A percentile compares a stretch with the other conserved stretches of the same genome.
These are phyloP conservation scores for Astreopora myriophthalma DNA, from an alignment of 64 coral and sea anemone species.

Conservation along the genomic window DNA sequence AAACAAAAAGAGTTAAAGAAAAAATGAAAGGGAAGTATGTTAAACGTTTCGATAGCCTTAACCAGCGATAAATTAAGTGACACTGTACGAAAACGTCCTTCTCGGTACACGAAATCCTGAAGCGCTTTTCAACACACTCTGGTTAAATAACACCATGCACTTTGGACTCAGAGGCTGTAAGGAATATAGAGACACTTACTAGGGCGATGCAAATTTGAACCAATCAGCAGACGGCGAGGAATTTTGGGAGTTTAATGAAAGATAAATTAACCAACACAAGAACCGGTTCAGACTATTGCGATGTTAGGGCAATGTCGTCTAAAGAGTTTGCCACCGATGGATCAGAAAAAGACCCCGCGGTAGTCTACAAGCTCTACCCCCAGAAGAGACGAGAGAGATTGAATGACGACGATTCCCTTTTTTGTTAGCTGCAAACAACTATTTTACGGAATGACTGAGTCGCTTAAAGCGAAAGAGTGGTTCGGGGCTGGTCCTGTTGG, in stretches of 20 bases:
- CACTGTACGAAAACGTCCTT: slow-evolving; percentile 15
- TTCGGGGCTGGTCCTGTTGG: too few species aligned
- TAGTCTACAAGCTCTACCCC: too few species aligned
- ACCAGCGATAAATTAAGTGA: background rate
- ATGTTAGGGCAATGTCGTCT: background rate
- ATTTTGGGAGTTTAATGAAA: slow-evolving; percentile 44
- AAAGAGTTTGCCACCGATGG: slow-evolving; percentile 67
- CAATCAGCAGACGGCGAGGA: slow-evolving; percentile 20
- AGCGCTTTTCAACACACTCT: background rate
- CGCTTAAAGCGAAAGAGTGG: too few species aligned
- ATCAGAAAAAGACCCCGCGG: too few species aligned
- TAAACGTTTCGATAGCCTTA: background rate
- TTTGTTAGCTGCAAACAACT: too few species aligned
- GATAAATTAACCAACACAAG: slow-evolving; percentile 60
- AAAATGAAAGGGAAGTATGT: background rate
- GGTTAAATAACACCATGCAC: background rate
- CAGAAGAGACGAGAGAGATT: too few species aligned
- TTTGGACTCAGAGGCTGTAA: slow-evolving; percentile 46
- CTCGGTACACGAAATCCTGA: slow-evolving; percentile 23
- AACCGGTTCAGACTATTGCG: background rate
- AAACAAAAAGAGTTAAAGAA: slow-evolving; percentile 8
- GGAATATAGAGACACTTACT: slow-evolving; percentile 22
- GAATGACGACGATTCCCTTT: too few species aligned
- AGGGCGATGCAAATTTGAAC: slow-evolving; percentile 40
- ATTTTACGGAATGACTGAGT: too few species aligned